Base-by-base conservation (phyloP, 2,888 invertebrate species). In the Drosophila imparisetae region DNA sequence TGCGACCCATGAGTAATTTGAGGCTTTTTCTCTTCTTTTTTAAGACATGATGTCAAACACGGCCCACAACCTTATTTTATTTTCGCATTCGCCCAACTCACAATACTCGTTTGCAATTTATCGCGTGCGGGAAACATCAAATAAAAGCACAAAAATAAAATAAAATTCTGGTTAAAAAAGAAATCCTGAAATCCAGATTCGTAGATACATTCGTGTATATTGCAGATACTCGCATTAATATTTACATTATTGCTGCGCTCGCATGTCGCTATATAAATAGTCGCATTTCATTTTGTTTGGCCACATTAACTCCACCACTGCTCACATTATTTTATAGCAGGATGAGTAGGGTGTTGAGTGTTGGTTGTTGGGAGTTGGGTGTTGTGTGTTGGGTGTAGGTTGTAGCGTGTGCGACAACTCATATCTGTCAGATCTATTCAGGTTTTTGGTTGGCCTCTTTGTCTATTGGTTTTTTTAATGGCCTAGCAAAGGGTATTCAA, bases 241-340 rank as follows among this genome's bases (percentile, higher is more conserved):
- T 80, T 80, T 80, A 63, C 78, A 80, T 83, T 71, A 67, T 71
- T 48, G 29, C 49, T 36, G 38, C 50, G 71, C 67, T 80, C 75
- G 83, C 83, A 75, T 81, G 84, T 78, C 78, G 63, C 72, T 48
- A 55, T 73, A 65, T 50, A 81, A 78, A 84, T 75, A 78, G 77
- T 40, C 73, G 54, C 62, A 54, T 75, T 75, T 79, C 75, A 67
- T 72, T 79, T 77, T 60, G 70, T 61, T 78, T 80, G 68, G 67
- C 70, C 48, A 53, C 72, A 21, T 59, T 32, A 52, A 40, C 40
- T 58, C 52, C 48, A 32, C 36, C 29, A 21, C 13, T 10, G 15
- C 24, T 49, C 15, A 18, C 62, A 57, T 53, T 45, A 15, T 24
- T 45, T 54, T 38, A 15, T 40, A 45, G 0, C 48, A 66, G 6